Evolutionary conservation across 2,113 vertebrate genomes (phyloP).

Genomic region (Pontoporia blainvillei): DNA sequence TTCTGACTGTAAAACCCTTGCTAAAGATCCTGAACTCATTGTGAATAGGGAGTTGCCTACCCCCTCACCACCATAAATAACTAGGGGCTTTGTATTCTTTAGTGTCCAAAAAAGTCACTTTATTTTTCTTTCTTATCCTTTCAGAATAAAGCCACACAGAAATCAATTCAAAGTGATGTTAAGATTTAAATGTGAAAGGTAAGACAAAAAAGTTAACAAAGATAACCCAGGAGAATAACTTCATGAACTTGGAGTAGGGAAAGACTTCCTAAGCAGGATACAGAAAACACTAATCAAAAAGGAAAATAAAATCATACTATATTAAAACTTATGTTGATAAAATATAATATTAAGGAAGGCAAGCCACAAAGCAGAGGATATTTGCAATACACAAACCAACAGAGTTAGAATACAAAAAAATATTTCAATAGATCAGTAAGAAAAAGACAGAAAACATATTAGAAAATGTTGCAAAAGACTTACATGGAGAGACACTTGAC

Average conservation of each 20-base stretch:
- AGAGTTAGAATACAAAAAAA: neutral
- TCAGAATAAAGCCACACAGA: neutral
- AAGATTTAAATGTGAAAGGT: neutral
- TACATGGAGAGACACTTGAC: neutral
- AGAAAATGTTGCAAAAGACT: neutral
- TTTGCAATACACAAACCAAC: neutral
- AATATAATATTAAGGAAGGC: neutral
- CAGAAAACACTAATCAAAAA: neutral
- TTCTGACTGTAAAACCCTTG: neutral
- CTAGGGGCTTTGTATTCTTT: neutral
- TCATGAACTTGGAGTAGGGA: neutral
- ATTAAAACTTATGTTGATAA: neutral
- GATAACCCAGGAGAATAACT: neutral
- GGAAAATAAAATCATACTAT: neutral
- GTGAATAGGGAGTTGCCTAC: neutral
- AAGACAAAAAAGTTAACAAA: neutral
- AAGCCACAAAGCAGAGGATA: neutral
- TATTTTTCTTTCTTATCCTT: neutral
- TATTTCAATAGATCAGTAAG: neutral
- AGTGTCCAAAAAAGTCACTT: neutral
- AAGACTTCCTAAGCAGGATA: neutral
- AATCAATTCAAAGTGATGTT: neutral
- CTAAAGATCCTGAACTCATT: neutral
- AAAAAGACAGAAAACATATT: neutral
- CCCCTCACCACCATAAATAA: neutral